A percentile compares a stretch with the other conserved stretches of the same genome.
Evolutionary conservation across 2,797 vertebrate species (phyloP).

Genomic region (Labroides dimidiatus): DNA sequence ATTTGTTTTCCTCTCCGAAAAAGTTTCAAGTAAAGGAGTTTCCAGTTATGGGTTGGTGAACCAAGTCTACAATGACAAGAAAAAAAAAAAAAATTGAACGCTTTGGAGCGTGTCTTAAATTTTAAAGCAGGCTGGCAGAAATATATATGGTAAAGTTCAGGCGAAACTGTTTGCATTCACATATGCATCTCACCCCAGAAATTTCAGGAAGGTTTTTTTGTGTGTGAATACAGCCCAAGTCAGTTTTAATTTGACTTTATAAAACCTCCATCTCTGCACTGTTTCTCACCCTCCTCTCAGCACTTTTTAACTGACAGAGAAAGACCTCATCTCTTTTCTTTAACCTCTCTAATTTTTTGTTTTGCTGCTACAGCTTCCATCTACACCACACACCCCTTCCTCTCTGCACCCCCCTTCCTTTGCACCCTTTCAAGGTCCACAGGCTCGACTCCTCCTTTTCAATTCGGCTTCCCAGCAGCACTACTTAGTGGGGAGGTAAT

Average conservation of each 20-base stretch:
- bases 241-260: background rate
- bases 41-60: no score
- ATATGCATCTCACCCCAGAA: no score
- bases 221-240: no score
- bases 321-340: constrained; percentile 23
- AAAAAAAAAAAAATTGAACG: no score
- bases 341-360: constrained; percentile 7
- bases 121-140: no score
- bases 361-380: constrained; percentile 54
- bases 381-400: constrained; percentile 21
- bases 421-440: constrained; percentile 83
- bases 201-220: no score
- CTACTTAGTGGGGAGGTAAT: constrained; percentile 86
- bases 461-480: constrained; percentile 82
- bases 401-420: constrained; percentile 37
- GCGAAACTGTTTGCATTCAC: no score
- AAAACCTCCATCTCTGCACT: constrained; percentile 1
- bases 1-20: no score
- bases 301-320: constrained; percentile 53
- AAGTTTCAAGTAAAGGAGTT: no score
- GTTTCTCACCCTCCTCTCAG: background rate
- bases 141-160: no score
- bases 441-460: constrained; percentile 84
- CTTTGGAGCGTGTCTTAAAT: no score
- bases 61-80: no score